Conservation (phyloP, 2,888 invertebrate genomes). For the Celastrina argiolus region DNA sequence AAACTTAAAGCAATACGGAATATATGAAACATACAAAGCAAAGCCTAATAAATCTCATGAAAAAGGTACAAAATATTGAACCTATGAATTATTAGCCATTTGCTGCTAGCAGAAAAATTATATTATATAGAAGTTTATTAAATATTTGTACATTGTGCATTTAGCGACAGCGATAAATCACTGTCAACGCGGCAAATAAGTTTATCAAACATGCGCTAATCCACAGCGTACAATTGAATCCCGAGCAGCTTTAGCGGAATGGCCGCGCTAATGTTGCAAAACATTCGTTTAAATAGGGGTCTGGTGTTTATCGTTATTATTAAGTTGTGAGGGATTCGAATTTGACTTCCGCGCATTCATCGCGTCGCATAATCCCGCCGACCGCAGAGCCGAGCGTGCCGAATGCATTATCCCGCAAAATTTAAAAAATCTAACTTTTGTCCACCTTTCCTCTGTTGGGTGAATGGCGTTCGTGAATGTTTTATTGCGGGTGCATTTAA, state of each 20-base stretch:
- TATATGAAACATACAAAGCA: too few relatives aligned
- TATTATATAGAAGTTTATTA: conserved; percentile 3
- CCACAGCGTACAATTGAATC: conserved; percentile 50
- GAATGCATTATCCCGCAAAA: conserved; percentile 47
- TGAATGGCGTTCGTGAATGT: conserved; percentile 58
- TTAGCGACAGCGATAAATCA: conserved; percentile 50
- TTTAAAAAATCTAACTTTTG: conserved; percentile 38
- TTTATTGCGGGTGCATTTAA: conserved; percentile 69
- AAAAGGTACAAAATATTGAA: too few relatives aligned
- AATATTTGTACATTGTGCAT: conserved; percentile 37
- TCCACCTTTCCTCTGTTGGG: conserved; percentile 35
- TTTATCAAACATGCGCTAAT: conserved; percentile 62
- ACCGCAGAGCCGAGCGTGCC: conserved; percentile 54
- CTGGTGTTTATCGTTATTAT: conserved; percentile 70
- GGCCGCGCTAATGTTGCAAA: conserved; percentile 66
- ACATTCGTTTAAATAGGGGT: conserved; percentile 65
- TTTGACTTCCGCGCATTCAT: conserved; percentile 70
- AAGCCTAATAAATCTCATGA: too few relatives aligned
- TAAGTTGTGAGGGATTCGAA: conserved; percentile 68
- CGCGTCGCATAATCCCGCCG: conserved; percentile 49
- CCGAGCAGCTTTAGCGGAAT: conserved; percentile 63
- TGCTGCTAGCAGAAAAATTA: neutral
- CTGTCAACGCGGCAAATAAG: conserved; percentile 55
- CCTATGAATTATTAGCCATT: too few relatives aligned
- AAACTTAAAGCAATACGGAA: too few relatives aligned